These are phyloP conservation scores for Perithous albicinctus DNA, from an alignment of 2,888 invertebrate genomes.

Conservation along the genomic window DNA sequence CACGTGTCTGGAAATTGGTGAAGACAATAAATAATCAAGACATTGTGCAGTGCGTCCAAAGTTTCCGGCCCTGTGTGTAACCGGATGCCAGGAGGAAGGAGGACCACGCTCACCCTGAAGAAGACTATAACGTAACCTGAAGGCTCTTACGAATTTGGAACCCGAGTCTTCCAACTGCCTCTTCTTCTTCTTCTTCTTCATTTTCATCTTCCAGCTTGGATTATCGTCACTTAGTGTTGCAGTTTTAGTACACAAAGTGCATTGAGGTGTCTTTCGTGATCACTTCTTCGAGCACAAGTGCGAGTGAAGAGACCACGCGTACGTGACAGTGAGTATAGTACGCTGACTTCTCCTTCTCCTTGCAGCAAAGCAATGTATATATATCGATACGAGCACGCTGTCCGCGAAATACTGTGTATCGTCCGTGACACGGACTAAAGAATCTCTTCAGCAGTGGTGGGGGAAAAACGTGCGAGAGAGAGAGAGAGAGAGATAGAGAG, in stretches of 20 bases:
- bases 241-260: slow-evolving; percentile 12
- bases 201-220: slow-evolving; percentile 16
- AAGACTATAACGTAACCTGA: slow-evolving; percentile 44
- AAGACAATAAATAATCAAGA: not conserved
- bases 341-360: slow-evolving; percentile 1
- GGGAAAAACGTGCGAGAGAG: slow-evolving; percentile 32
- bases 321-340: slow-evolving; percentile 58
- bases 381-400: slow-evolving; percentile 27
- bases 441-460: slow-evolving; percentile 6
- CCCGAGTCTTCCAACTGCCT: not conserved
- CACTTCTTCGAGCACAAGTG: slow-evolving; percentile 15
- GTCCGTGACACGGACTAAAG: slow-evolving; percentile 18
- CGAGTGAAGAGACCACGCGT: slow-evolving; percentile 52
- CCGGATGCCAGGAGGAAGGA: slow-evolving; percentile 68
- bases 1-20: not conserved
- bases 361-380: not conserved
- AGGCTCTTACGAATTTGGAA: slow-evolving; percentile 33
- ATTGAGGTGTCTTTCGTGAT: slow-evolving; percentile 64
- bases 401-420: slow-evolving; percentile 23
- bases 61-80: slow-evolving; percentile 57
- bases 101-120: slow-evolving; percentile 52
- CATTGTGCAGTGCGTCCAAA: not conserved
- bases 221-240: slow-evolving; percentile 15
- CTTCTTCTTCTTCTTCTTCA: not conserved
- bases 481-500: slow-evolving; percentile 38